Percentiles rank a stretch among this genome's conserved stretches.
phyloP scores from a whole-genome alignment of 2,888 invertebrate genomes.

The Rhamnusium bicolor region DNA sequence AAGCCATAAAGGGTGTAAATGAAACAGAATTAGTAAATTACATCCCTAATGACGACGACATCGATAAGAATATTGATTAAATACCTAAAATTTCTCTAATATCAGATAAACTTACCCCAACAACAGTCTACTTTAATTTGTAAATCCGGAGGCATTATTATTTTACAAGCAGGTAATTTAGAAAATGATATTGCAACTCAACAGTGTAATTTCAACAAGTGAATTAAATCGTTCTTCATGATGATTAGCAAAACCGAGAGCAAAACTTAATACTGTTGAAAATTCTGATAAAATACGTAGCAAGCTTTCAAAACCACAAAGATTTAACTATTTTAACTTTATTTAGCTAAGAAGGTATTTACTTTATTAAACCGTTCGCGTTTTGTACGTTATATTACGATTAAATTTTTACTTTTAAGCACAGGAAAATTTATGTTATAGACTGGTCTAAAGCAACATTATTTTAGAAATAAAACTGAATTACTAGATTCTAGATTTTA shows the following conservation, averaged over 20 bases:
- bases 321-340: neutral
- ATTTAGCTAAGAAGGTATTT: neutral
- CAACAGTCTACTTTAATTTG: neutral
- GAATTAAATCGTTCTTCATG: neutral
- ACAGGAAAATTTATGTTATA: neutral
- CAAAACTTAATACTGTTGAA: conserved; percentile 14
- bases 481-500: too few relatives aligned
- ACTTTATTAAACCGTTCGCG: neutral
- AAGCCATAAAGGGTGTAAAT: neutral
- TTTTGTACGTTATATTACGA: neutral
- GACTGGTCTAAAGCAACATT: neutral
- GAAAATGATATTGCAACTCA: conserved; percentile 5
- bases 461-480: too few relatives aligned
- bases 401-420: neutral
- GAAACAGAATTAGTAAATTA: neutral
- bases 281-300: conserved; percentile 10
- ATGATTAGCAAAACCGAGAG: conserved; percentile 13
- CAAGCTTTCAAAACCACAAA: neutral
- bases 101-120: neutral
- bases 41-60: neutral
- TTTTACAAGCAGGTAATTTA: conserved; percentile 12
- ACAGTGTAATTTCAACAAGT: conserved; percentile 2
- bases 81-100: neutral
- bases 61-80: neutral
- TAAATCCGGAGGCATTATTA: neutral